These are phyloP conservation scores for Falcaria lacertinaria DNA, from an alignment of 2,888 invertebrate species.

Conservation along the genomic window DNA sequence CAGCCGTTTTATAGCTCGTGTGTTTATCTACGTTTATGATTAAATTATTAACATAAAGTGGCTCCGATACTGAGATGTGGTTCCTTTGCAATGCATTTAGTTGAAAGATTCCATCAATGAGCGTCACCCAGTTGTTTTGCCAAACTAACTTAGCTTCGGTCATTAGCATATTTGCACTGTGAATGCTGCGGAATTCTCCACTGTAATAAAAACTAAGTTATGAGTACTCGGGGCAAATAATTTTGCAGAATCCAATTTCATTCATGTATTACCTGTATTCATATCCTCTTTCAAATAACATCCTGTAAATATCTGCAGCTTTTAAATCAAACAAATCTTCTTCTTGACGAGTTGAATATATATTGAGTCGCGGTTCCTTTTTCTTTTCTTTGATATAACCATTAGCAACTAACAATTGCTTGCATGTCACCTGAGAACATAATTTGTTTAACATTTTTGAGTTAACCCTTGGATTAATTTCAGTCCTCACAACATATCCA, in stretches of 20 bases:
- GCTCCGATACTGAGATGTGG: background rate
- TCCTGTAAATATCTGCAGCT: background rate
- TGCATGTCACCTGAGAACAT: constrained; percentile 8
- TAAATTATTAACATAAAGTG: constrained; percentile 9
- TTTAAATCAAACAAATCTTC: background rate
- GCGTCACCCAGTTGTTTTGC: too few relatives aligned
- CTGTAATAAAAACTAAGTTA: too few relatives aligned
- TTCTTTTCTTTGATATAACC: background rate
- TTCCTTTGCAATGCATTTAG: too few relatives aligned
- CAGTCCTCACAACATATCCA: too few relatives aligned
- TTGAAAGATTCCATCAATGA: too few relatives aligned
- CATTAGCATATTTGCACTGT: too few relatives aligned
- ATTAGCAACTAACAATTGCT: background rate
- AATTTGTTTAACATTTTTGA: constrained; percentile 29
- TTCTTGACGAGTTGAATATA: background rate
- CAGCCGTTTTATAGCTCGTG: background rate
- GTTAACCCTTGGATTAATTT: constrained; percentile 13
- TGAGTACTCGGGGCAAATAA: too few relatives aligned
- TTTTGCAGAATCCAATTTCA: too few relatives aligned
- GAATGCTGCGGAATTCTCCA: too few relatives aligned
- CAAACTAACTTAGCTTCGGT: too few relatives aligned
- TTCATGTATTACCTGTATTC: background rate
- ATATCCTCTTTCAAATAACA: background rate
- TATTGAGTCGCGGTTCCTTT: background rate
- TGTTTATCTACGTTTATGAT: constrained; percentile 12